A percentile compares a stretch with the other conserved stretches of the same genome.
These are phyloP conservation scores for Pollenia amentaria DNA, from an alignment of 2,888 invertebrate genomes.

Conservation along the genomic window DNA sequence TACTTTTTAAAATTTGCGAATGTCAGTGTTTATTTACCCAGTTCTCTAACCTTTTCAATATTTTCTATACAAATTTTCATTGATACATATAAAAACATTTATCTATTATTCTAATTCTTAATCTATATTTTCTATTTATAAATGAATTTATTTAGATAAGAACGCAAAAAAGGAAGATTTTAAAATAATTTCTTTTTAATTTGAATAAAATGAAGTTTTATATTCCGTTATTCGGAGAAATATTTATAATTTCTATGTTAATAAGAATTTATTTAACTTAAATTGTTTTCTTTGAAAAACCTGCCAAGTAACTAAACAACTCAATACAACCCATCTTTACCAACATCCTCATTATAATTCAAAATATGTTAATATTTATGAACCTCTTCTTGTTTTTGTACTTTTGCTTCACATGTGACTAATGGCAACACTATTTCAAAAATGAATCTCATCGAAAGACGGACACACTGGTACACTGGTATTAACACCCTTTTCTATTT, in stretches of 20 bases:
- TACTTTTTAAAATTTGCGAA: too few relatives aligned
- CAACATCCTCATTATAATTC: background rate
- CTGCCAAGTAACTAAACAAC: background rate
- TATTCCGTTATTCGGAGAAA: too few relatives aligned
- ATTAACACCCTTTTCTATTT: background rate
- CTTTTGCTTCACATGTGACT: background rate
- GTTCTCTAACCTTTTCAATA: too few relatives aligned
- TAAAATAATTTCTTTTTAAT: too few relatives aligned
- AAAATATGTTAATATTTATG: slow-evolving; percentile 15
- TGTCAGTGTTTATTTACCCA: too few relatives aligned
- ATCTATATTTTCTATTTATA: too few relatives aligned
- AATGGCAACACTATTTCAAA: background rate
- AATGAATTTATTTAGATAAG: too few relatives aligned
- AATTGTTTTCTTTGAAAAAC: background rate
- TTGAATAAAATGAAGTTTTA: too few relatives aligned
- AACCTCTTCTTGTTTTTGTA: background rate
- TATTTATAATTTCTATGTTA: background rate
- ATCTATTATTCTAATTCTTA: too few relatives aligned
- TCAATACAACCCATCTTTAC: background rate
- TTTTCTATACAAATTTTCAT: too few relatives aligned
- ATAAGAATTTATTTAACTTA: background rate
- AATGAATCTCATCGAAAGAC: background rate
- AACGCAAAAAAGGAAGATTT: too few relatives aligned
- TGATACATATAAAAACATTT: too few relatives aligned
- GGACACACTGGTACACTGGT: background rate